Percentiles rank a stretch among this genome's conserved stretches.
Conservation (phyloP, 1,140 invertebrate species). For the Lanistes nyassanus region DNA sequence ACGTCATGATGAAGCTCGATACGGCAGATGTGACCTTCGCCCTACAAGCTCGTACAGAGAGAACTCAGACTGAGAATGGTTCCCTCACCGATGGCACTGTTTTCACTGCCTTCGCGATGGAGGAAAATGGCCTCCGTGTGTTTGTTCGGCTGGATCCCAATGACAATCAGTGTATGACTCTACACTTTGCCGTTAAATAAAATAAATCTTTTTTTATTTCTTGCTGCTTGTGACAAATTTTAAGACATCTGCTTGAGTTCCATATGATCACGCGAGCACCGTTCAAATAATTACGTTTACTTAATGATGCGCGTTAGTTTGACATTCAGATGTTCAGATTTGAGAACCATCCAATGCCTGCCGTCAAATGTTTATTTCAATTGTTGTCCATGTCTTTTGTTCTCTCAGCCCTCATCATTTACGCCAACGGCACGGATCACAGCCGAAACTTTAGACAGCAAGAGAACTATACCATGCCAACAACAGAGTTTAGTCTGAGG, state of each 20-base stretch:
- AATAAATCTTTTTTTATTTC: too few relatives aligned
- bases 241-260: too few relatives aligned
- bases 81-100: constrained; percentile 28
- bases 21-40: neutral
- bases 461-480: neutral
- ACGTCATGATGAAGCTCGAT: neutral
- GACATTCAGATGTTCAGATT: too few relatives aligned
- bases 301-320: too few relatives aligned
- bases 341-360: neutral
- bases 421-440: constrained; percentile 2
- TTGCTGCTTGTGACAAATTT: too few relatives aligned
- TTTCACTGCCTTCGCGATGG: constrained; percentile 38
- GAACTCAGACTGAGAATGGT: constrained; percentile 17
- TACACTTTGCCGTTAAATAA: too few relatives aligned
- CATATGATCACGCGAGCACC: too few relatives aligned
- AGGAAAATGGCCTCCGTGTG: constrained; percentile 15
- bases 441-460: neutral
- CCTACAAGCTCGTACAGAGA: constrained; percentile 34
- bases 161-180: constrained; percentile 20
- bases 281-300: too few relatives aligned
- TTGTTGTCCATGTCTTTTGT: neutral
- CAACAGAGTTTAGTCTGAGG: neutral
- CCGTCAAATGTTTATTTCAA: too few relatives aligned
- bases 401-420: constrained; percentile 4
- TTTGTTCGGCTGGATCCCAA: constrained; percentile 26